These are phyloP conservation scores for Matsumurasca onukii DNA, from an alignment of 1,140 invertebrate genomes.

Conservation along the genomic window DNA sequence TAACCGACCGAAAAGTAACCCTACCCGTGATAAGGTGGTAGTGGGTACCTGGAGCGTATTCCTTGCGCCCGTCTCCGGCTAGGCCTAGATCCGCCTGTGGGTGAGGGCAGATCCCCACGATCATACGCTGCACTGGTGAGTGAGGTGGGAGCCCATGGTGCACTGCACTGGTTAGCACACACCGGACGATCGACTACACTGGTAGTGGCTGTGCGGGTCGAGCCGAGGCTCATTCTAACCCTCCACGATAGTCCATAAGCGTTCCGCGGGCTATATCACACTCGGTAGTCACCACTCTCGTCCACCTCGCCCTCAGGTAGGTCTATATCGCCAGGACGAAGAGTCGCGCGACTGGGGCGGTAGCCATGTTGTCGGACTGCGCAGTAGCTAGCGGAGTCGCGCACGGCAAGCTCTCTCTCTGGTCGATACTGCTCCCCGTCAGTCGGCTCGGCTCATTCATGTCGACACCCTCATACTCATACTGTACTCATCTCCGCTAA, in stretches of 20 bases:
- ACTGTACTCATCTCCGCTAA: neutral
- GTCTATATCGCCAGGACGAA: slow-evolving; percentile 8
- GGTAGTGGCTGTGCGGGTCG: neutral
- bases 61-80: neutral
- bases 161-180: neutral
- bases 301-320: neutral
- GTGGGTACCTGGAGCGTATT: slow-evolving; percentile 30
- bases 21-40: no score
- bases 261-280: no score
- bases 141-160: no score
- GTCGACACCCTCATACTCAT: neutral
- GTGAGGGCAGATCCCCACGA: slow-evolving; percentile 29
- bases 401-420: neutral
- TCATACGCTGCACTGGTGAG: slow-evolving; percentile 15
- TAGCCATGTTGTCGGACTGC: slow-evolving; percentile 13
- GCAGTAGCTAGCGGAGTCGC: neutral
- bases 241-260: neutral
- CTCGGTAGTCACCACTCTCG: no score
- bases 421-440: slow-evolving; percentile 15
- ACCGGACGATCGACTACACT: neutral
- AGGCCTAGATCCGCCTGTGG: neutral
- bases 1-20: no score
- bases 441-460: slow-evolving; percentile 16
- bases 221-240: slow-evolving; percentile 15
- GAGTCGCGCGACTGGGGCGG: neutral